Evolutionary conservation across 1,140 invertebrate genomes (phyloP).

Genomic region (Ladona fulva): DNA sequence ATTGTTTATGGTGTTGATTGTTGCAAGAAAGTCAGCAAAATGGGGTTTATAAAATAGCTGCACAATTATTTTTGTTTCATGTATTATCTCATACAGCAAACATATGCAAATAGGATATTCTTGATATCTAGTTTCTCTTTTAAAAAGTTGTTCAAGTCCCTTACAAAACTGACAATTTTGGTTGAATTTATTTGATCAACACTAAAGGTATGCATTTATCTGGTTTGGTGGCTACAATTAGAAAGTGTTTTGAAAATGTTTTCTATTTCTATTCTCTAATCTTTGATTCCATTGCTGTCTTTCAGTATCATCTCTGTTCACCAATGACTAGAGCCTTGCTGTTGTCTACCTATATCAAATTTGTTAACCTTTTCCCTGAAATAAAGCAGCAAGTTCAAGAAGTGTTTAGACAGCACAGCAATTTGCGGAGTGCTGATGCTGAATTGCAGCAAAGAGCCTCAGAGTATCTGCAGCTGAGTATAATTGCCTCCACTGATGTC

Average conservation of each 20-base stretch:
- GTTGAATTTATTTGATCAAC: background rate
- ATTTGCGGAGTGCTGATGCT: constrained; percentile 93
- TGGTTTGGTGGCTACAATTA: no score
- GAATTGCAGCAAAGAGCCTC: constrained; percentile 97
- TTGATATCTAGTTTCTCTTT: no score
- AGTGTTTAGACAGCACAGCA: constrained; percentile 92
- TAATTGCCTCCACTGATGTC: constrained; percentile 93
- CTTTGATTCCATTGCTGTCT: constrained; percentile 26
- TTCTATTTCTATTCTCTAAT: background rate
- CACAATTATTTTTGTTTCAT: no score
- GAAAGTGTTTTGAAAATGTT: no score
- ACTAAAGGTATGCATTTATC: no score
- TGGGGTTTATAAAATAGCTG: no score
- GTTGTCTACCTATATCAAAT: constrained; percentile 98
- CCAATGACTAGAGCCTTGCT: constrained; percentile 91
- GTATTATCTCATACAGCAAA: no score
- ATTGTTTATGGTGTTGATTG: no score
- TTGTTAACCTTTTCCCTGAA: constrained; percentile 98
- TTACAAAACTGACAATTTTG: no score
- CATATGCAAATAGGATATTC: no score
- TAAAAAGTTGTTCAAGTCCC: no score
- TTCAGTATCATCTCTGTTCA: constrained; percentile 90
- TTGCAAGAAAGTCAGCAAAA: no score
- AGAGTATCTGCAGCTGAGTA: constrained; percentile 94
- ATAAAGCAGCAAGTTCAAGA: constrained; percentile 95